Percentiles rank a stretch among this genome's conserved stretches.
These are phyloP conservation scores for Biston stratarius DNA, from an alignment of 2,888 invertebrate species.

Conservation along the genomic window DNA sequence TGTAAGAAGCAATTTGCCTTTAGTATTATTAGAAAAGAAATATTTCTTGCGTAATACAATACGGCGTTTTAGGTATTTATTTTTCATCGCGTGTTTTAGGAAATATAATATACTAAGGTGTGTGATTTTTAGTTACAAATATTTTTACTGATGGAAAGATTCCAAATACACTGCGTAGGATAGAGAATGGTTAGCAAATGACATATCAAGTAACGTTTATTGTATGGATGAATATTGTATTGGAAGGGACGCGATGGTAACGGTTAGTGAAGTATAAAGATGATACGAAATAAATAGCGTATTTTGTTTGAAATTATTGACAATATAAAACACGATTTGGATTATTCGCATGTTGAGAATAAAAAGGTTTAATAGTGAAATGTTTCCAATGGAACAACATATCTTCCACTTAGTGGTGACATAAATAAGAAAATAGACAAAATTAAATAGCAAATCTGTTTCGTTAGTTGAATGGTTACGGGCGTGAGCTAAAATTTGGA, in stretches of 20 bases:
- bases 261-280: slow-evolving; percentile 73
- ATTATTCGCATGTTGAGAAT: slow-evolving; percentile 78
- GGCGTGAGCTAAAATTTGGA: slow-evolving; percentile 71
- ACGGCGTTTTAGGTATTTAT: slow-evolving; percentile 44
- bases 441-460: slow-evolving; percentile 53
- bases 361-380: slow-evolving; percentile 82
- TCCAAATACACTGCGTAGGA: slow-evolving; percentile 76
- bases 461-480: slow-evolving; percentile 43
- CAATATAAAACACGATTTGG: slow-evolving; percentile 75
- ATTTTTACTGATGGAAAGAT: slow-evolving; percentile 82
- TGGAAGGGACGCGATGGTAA: slow-evolving; percentile 38
- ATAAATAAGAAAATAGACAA: slow-evolving; percentile 61
- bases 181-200: slow-evolving; percentile 77
- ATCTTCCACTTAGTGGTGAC: slow-evolving; percentile 83
- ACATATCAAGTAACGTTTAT: slow-evolving; percentile 85
- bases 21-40: slow-evolving; percentile 31
- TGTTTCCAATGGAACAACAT: slow-evolving; percentile 77
- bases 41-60: slow-evolving; percentile 29
- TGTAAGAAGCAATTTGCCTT: slow-evolving; percentile 32
- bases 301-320: slow-evolving; percentile 74
- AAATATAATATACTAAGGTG: slow-evolving; percentile 74
- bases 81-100: slow-evolving; percentile 68
- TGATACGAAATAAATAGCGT: slow-evolving; percentile 62
- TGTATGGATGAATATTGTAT: slow-evolving; percentile 48
- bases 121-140: slow-evolving; percentile 80